These are phyloP conservation scores for Athalia cordata DNA, from an alignment of 2,888 invertebrate genomes.

Conservation along the genomic window DNA sequence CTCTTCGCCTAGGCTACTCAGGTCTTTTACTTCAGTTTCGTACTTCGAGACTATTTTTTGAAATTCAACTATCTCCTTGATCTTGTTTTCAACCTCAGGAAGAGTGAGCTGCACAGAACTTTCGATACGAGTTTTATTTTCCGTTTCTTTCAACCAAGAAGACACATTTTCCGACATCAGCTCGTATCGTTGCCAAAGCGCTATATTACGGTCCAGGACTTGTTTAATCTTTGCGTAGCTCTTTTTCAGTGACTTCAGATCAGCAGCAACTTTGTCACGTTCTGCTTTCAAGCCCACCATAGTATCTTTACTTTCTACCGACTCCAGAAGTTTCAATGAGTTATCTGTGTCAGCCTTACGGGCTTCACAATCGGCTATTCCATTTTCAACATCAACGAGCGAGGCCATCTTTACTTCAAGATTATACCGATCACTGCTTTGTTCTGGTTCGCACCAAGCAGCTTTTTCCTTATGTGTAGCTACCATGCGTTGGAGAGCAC, in stretches of 20 bases:
- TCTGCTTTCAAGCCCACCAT: constrained; percentile 81
- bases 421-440: constrained; percentile 92
- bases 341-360: constrained; percentile 82
- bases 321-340: constrained; percentile 82
- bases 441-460: constrained; percentile 92
- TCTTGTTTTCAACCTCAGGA: constrained; percentile 81
- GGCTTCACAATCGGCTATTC: constrained; percentile 82
- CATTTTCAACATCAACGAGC: constrained; percentile 83
- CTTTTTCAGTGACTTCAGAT: constrained; percentile 82
- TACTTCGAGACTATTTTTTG: constrained; percentile 80
- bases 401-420: constrained; percentile 92
- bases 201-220: constrained; percentile 82
- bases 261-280: constrained; percentile 81
- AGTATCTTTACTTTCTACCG: constrained; percentile 84
- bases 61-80: constrained; percentile 79
- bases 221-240: constrained; percentile 82
- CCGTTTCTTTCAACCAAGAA: constrained; percentile 87
- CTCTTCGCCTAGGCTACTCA: constrained; percentile 82
- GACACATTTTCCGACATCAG: constrained; percentile 83
- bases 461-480: constrained; percentile 90
- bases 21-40: constrained; percentile 80
- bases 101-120: constrained; percentile 83
- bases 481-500: constrained; percentile 87
- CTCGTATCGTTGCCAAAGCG: constrained; percentile 89
- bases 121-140: constrained; percentile 84